Percentiles rank a stretch among this genome's conserved stretches.
These are phyloP conservation scores for Platygyra sinensis DNA, from an alignment of 64 coral and sea anemone species.

Conservation along the genomic window DNA sequence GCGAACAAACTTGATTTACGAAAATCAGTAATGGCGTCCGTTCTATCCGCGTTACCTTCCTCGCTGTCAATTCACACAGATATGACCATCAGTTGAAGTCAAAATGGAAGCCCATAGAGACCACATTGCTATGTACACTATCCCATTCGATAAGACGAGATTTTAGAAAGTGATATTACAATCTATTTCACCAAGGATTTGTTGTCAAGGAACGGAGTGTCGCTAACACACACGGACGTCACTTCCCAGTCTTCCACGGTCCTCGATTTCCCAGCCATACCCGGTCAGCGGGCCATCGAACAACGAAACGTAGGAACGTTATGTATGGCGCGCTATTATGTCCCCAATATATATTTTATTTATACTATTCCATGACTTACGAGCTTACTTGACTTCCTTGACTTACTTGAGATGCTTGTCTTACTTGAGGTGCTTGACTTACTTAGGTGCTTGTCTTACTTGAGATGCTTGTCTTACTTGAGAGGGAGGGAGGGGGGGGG, in stretches of 20 bases:
- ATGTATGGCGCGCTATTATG: no score
- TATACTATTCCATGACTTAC: no score
- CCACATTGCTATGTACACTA: slow-evolving; percentile 38
- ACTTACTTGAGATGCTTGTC: no score
- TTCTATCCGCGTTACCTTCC: neutral
- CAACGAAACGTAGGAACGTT: no score
- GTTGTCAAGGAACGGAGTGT: slow-evolving; percentile 24
- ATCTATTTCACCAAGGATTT: neutral
- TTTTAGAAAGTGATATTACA: slow-evolving; percentile 42
- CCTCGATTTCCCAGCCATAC: neutral
- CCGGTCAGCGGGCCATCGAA: neutral
- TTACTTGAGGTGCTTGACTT: no score
- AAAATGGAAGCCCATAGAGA: slow-evolving; percentile 75
- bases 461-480: no score
- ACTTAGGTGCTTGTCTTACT: no score
- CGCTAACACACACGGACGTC: slow-evolving; percentile 41
- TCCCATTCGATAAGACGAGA: slow-evolving; percentile 11
- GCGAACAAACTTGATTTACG: neutral
- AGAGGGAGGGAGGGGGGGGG: no score
- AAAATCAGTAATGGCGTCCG: slow-evolving; percentile 2
- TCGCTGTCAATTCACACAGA: neutral
- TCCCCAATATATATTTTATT: no score
- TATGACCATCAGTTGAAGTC: slow-evolving; percentile 35
- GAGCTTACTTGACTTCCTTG: no score
- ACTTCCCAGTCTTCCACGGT: neutral